phyloP scores from a whole-genome alignment of 2,888 invertebrate genomes.

The Theretra japonica region DNA sequence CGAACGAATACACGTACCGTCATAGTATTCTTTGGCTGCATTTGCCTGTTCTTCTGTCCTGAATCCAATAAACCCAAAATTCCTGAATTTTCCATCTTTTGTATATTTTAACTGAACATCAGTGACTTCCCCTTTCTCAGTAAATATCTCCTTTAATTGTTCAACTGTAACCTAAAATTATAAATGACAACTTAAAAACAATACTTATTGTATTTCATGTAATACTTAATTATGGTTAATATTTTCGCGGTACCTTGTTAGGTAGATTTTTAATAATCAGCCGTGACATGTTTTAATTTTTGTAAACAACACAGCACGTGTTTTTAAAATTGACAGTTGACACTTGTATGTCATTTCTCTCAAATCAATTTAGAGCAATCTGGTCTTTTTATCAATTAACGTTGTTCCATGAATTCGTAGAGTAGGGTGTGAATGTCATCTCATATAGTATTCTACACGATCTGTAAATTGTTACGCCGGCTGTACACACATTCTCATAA shows the following conservation, averaged over 20 bases:
- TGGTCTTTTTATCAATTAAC: too few species aligned
- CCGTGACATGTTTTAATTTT: constrained; percentile 87
- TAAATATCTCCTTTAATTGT: constrained; percentile 90
- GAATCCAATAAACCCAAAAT: constrained; percentile 97
- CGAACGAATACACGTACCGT: constrained; percentile 94
- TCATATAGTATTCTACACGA: too few species aligned
- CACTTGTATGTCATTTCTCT: too few species aligned
- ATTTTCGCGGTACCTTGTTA: constrained; percentile 87
- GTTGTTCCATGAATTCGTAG: too few species aligned
- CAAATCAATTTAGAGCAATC: too few species aligned
- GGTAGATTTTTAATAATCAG: constrained; percentile 96
- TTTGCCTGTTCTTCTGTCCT: constrained; percentile 91
- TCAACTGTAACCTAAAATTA: constrained; percentile 90
- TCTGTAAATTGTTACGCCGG: too few species aligned
- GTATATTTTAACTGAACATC: constrained; percentile 97
- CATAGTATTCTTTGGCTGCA: constrained; percentile 90
- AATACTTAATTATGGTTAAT: not conserved
- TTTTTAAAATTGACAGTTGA: constrained; percentile 13
- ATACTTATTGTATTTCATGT: not conserved
- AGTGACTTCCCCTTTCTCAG: constrained; percentile 93
- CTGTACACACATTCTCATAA: too few species aligned
- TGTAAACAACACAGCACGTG: constrained; percentile 4
- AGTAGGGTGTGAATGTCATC: too few species aligned
- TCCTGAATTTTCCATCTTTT: constrained; percentile 94
- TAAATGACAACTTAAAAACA: constrained; percentile 37